These are phyloP conservation scores for Campaea margaritaria DNA, from an alignment of 2,888 invertebrate genomes.

Conservation along the genomic window DNA sequence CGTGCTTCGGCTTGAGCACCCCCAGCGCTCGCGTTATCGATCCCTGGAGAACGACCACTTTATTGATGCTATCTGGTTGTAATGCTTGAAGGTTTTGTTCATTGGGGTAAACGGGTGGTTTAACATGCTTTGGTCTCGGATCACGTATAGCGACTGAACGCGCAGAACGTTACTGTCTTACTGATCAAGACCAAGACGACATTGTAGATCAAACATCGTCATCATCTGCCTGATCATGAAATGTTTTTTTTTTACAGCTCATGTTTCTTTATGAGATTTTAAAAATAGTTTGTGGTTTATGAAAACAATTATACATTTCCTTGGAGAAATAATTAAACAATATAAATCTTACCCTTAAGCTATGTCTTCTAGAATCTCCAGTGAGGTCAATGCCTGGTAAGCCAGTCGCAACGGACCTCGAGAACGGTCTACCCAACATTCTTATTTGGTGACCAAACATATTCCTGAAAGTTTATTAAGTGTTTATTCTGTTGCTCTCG, in stretches of 20 bases:
- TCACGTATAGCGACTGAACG: not conserved
- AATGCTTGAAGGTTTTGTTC: not conserved
- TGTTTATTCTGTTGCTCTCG: conserved; percentile 65
- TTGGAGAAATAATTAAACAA: too few relatives aligned
- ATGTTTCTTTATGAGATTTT: too few relatives aligned
- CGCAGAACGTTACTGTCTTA: not conserved
- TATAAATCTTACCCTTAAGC: conserved; percentile 80
- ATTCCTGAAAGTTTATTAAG: conserved; percentile 81
- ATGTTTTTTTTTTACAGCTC: not conserved
- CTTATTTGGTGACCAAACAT: conserved; percentile 87
- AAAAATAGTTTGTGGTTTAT: too few relatives aligned
- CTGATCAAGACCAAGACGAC: not conserved
- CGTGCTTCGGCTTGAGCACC: conserved; percentile 86
- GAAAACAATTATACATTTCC: too few relatives aligned
- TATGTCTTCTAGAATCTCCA: conserved; percentile 84
- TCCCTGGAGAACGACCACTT: conserved; percentile 76
- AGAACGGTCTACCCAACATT: conserved; percentile 87
- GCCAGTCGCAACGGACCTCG: conserved; percentile 87
- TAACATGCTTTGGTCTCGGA: not conserved
- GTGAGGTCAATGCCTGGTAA: conserved; percentile 81
- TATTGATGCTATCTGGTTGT: conserved; percentile 2
- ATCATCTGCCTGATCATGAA: too few relatives aligned
- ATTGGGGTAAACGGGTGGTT: not conserved
- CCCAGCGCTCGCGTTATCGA: conserved; percentile 90
- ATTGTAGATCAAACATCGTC: not conserved